Evolutionary conservation across 2,113 vertebrate genomes (phyloP).

Genomic region (Microtus montanus): DNA sequence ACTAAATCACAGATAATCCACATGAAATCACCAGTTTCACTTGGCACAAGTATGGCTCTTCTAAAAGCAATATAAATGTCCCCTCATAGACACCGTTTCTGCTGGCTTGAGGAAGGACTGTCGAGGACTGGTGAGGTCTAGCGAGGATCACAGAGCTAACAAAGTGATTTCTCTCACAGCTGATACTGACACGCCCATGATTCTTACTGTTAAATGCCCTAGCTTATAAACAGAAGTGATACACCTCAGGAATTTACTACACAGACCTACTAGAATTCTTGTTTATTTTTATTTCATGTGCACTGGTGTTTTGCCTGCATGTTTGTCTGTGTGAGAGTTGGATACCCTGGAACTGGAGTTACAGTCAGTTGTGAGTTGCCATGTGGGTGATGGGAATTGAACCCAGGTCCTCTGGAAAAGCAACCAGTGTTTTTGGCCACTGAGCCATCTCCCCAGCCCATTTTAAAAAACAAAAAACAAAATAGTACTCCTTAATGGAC

Average conservation of each 20-base stretch:
- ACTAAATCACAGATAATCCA: not conserved
- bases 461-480: not conserved
- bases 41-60: conserved; percentile 11
- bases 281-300: not conserved
- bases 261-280: conserved; percentile 27
- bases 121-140: not conserved
- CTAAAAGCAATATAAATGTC: not conserved
- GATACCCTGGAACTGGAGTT: not conserved
- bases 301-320: not conserved
- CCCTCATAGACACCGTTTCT: conserved; percentile 9
- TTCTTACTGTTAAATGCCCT: conserved; percentile 31
- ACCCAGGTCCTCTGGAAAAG: not conserved
- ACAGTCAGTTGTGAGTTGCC: not conserved
- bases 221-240: conserved; percentile 10
- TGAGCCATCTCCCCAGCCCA: not conserved
- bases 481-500: not conserved
- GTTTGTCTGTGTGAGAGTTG: not conserved
- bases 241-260: not conserved
- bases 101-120: not conserved
- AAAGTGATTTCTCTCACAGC: conserved; percentile 3
- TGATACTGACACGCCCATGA: conserved; percentile 13
- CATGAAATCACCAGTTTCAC: not conserved
- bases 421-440: not conserved
- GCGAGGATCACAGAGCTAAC: not conserved
- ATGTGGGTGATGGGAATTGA: not conserved